These are phyloP conservation scores for Acanthacorydalis orientalis DNA, from an alignment of 2,888 invertebrate genomes.

Conservation along the genomic window DNA sequence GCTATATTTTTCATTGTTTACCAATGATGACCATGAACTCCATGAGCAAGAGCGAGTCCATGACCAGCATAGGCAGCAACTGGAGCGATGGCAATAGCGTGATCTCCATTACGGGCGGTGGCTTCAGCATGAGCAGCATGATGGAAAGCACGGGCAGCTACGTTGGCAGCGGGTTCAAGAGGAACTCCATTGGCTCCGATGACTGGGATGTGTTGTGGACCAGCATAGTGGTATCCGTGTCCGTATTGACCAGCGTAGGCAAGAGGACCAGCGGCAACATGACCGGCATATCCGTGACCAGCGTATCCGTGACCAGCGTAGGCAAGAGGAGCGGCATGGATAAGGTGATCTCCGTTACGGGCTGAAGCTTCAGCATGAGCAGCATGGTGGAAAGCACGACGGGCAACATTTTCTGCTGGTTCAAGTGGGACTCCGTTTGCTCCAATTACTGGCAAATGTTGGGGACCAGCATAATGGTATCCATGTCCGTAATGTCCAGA, in stretches of 20 bases:
- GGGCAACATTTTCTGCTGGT: conserved; percentile 6
- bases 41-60: too few relatives aligned
- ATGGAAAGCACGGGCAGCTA: conserved; percentile 2
- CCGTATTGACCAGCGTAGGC: conserved; percentile 14
- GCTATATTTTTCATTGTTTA: too few relatives aligned
- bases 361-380: conserved; percentile 27
- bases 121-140: background rate
- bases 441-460: conserved; percentile 3
- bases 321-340: conserved; percentile 10
- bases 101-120: conserved; percentile 1
- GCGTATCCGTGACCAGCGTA: background rate
- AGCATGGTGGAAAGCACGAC: conserved; percentile 3
- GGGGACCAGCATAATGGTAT: too few relatives aligned
- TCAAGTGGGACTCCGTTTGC: conserved; percentile 4
- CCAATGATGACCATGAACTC: too few relatives aligned
- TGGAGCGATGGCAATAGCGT: background rate
- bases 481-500: too few relatives aligned
- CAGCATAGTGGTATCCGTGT: background rate
- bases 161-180: conserved; percentile 3
- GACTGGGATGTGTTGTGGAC: conserved; percentile 4
- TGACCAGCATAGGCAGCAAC: background rate
- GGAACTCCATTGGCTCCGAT: conserved; percentile 6
- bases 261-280: conserved; percentile 10
- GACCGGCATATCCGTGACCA: conserved; percentile 2
- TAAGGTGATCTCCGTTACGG: conserved; percentile 33